Conservation (phyloP, 1,140 invertebrate genomes). For the Nasonia longicornis region DNA sequence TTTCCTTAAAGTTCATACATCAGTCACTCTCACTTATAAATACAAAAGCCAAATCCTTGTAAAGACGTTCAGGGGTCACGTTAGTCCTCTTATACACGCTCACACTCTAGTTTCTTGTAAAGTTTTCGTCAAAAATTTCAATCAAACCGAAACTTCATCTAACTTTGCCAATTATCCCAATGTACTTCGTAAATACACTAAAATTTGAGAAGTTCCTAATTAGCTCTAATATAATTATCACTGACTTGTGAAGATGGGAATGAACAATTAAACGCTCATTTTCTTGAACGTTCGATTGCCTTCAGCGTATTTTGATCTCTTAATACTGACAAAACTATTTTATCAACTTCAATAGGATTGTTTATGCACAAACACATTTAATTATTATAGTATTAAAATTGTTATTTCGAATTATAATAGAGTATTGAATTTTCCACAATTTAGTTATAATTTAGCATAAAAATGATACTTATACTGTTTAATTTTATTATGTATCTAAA, state of each 20-base stretch:
- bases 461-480: no score
- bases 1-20: no score
- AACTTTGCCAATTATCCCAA: constrained; percentile 20
- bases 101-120: background rate
- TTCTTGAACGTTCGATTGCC: background rate
- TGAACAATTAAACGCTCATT: background rate
- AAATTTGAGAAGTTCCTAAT: constrained; percentile 6
- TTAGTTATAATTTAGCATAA: no score
- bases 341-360: no score
- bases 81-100: background rate
- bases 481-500: no score
- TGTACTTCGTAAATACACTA: background rate
- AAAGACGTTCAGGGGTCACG: background rate
- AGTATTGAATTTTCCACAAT: no score
- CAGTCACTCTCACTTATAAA: no score
- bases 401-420: no score
- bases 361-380: no score
- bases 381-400: no score
- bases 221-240: constrained; percentile 8
- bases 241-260: background rate
- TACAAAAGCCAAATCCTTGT: background rate
- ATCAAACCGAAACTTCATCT: constrained; percentile 8
- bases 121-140: background rate
- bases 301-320: no score
- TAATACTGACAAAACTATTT: no score